Conservation (phyloP, 2,113 vertebrate genomes). For the Mungos mungo region DNA sequence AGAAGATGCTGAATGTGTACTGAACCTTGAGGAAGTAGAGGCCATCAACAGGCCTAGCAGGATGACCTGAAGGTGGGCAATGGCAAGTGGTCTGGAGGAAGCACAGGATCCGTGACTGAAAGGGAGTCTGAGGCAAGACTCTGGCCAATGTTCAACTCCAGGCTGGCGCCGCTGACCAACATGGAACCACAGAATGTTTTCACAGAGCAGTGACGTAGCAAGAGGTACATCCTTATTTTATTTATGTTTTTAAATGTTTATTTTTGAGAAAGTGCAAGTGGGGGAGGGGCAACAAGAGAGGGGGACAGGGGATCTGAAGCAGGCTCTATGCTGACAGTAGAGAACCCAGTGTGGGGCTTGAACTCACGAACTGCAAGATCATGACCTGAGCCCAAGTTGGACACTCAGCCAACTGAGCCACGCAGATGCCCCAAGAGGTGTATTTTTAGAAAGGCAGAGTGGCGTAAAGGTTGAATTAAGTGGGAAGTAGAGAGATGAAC, state of each 20-base stretch:
- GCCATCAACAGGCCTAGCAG: background rate
- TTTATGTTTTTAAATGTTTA: no score
- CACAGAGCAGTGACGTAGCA: background rate
- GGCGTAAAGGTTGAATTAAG: background rate
- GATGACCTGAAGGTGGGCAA: background rate
- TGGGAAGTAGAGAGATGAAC: background rate
- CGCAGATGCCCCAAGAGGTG: no score
- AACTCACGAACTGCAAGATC: no score
- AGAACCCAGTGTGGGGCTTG: no score
- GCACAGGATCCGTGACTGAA: background rate
- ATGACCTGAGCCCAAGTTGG: no score
- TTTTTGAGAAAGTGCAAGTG: no score
- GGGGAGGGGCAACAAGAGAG: no score
- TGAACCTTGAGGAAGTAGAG: background rate
- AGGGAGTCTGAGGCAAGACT: background rate
- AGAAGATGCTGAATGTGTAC: background rate
- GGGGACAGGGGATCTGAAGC: no score
- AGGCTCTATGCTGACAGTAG: no score
- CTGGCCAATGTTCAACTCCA: background rate
- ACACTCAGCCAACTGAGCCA: no score
- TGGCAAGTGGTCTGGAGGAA: fast-evolving
- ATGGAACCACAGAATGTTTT: background rate
- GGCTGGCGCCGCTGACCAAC: background rate
- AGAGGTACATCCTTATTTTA: background rate
- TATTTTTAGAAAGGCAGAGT: background rate